These are phyloP conservation scores for Zonotrichia leucophrys DNA, from an alignment of 2,113 vertebrate species.

Conservation along the genomic window DNA sequence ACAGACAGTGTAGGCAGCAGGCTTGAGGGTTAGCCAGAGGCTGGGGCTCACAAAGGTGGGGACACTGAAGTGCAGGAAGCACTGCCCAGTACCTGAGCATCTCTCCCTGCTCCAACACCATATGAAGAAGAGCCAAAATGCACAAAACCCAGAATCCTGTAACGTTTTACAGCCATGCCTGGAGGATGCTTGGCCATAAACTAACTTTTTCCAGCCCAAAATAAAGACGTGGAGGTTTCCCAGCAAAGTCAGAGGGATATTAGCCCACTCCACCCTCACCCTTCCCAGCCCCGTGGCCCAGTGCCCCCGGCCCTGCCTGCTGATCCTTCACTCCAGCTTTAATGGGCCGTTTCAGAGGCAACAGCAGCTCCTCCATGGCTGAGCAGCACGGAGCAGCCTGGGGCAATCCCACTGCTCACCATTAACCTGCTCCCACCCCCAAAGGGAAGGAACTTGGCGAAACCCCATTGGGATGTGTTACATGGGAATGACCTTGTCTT, in stretches of 20 bases:
- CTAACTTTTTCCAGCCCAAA: background rate
- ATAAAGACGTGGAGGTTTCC: background rate
- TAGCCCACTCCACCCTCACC: background rate
- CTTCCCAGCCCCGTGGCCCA: background rate
- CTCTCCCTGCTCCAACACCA: background rate
- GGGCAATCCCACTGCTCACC: slow-evolving; percentile 63
- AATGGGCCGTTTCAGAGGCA: slow-evolving; percentile 76
- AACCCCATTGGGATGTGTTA: slow-evolving; percentile 65
- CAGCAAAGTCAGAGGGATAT: background rate
- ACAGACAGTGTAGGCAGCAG: background rate
- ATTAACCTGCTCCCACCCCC: slow-evolving; percentile 1
- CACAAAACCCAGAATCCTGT: background rate
- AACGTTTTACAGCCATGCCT: background rate
- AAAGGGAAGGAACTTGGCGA: slow-evolving; percentile 36
- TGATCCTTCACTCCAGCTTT: slow-evolving; percentile 55
- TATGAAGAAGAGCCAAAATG: background rate
- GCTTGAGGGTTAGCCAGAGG: background rate
- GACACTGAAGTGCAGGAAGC: rapidly evolving
- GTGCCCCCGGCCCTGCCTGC: background rate
- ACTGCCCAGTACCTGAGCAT: background rate
- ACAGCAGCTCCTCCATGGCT: slow-evolving; percentile 72
- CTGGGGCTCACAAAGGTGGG: background rate
- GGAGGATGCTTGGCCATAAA: background rate
- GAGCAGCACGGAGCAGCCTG: slow-evolving; percentile 67
- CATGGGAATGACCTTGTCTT: slow-evolving; percentile 73